A percentile compares a stretch with the other conserved stretches of the same genome.
Conservation (phyloP, 1,140 invertebrate species). For the Battus philenor region DNA sequence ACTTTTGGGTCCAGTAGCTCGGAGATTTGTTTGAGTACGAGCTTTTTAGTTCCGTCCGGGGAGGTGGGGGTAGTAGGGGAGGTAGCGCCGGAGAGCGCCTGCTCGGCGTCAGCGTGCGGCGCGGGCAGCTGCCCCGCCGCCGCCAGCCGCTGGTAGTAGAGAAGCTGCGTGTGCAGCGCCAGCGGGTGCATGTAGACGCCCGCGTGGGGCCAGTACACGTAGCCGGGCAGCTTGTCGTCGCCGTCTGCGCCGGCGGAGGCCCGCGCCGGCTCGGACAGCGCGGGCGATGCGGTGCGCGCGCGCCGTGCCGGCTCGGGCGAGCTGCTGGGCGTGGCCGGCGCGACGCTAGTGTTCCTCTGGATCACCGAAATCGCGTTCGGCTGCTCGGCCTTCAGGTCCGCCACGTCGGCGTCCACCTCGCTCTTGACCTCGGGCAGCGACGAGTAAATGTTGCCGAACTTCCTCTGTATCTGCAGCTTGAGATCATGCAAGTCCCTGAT, state of each 20-base stretch:
- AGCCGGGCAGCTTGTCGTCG: constrained; percentile 56
- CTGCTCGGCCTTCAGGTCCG: constrained; percentile 77
- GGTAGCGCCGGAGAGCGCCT: constrained; percentile 31
- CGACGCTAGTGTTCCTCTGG: constrained; percentile 54
- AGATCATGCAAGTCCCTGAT: constrained; percentile 83
- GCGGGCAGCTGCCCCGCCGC: constrained; percentile 54
- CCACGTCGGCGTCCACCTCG: constrained; percentile 76
- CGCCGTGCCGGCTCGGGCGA: constrained; percentile 54
- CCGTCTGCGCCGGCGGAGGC: constrained; percentile 53
- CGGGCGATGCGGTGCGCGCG: constrained; percentile 46
- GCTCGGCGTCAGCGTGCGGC: constrained; percentile 40
- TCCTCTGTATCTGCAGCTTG: constrained; percentile 79
- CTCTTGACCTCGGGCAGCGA: constrained; percentile 60
- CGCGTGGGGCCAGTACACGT: constrained; percentile 83
- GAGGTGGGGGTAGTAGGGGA: constrained; percentile 31
- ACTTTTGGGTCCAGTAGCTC: constrained; percentile 69
- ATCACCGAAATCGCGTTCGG: constrained; percentile 70
- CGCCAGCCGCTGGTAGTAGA: constrained; percentile 85
- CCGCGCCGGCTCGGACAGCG: constrained; percentile 76
- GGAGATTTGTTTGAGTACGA: constrained; percentile 63
- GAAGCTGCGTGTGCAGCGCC: constrained; percentile 81
- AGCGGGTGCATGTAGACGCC: constrained; percentile 84
- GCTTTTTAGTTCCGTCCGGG: constrained; percentile 55
- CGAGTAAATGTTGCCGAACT: constrained; percentile 78
- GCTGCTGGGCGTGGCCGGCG: constrained; percentile 37